Conservation (phyloP, 1,140 invertebrate genomes). For the Halictus rubicundus region DNA sequence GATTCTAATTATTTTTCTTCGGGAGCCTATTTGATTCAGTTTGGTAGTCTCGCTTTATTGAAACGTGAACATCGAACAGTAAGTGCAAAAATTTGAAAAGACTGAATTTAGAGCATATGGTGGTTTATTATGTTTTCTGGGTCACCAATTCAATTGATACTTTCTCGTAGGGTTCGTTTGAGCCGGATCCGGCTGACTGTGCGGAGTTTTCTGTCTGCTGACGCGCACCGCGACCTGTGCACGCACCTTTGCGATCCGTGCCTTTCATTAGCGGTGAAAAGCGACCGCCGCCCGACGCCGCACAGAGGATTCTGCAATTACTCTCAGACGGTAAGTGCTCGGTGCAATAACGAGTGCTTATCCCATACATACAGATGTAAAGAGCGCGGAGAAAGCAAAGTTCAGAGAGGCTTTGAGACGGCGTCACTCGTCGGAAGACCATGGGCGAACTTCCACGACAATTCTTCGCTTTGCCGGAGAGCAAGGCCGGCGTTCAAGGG, state of each 20-base stretch:
- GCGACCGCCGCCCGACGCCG: constrained; percentile 31
- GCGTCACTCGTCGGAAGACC: not conserved
- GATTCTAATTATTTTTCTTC: no score
- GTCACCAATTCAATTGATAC: no score
- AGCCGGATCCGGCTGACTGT: not conserved
- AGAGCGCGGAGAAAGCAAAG: constrained; percentile 24
- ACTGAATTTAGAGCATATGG: no score
- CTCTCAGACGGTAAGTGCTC: constrained; percentile 56
- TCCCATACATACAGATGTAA: constrained; percentile 15
- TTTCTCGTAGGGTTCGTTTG: not conserved
- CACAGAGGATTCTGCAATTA: constrained; percentile 54
- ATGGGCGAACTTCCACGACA: constrained; percentile 23
- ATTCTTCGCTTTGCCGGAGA: constrained; percentile 29
- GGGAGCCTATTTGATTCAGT: no score
- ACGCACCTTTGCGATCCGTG: constrained; percentile 35
- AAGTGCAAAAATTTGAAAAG: no score
- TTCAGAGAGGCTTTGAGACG: constrained; percentile 35
- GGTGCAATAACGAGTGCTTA: constrained; percentile 59
- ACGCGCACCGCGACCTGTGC: not conserved
- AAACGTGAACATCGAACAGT: no score
- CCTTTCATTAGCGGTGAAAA: constrained; percentile 62
- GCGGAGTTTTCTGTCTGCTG: constrained; percentile 4
- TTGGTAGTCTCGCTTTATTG: no score
- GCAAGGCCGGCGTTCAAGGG: not conserved
- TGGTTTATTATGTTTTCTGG: no score